A percentile compares a stretch with the other conserved stretches of the same genome.
phyloP scores from a whole-genome alignment of 2,797 vertebrate genomes.

The Lophotriccus pileatus region DNA sequence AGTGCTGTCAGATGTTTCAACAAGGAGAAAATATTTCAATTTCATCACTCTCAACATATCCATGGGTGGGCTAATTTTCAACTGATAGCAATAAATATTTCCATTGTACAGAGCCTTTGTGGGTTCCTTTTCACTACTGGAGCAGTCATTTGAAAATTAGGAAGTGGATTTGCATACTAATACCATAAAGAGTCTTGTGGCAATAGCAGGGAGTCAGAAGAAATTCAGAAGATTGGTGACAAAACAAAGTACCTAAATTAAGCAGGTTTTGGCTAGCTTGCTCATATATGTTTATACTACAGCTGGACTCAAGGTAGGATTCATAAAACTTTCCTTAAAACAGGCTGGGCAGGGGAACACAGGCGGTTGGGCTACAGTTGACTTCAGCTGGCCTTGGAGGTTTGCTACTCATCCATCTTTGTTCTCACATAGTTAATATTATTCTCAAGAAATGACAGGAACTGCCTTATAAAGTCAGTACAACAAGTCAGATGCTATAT shows the following conservation, averaged over 20 bases:
- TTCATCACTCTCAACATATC: not conserved
- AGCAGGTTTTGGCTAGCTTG: not conserved
- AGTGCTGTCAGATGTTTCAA: not conserved
- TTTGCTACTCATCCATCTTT: not conserved
- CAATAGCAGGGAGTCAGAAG: not conserved
- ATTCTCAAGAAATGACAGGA: not conserved
- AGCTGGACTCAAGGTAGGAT: not conserved
- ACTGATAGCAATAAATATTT: constrained; percentile 5
- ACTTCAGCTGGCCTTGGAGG: not conserved
- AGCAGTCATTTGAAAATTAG: not conserved
- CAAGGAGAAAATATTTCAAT: not conserved
- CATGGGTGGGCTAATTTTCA: constrained; percentile 13
- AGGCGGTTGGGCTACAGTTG: not conserved
- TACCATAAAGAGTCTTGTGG: not conserved
- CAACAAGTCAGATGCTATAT: not conserved
- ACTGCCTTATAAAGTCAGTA: not conserved
- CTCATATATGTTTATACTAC: not conserved
- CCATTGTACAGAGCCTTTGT: not conserved
- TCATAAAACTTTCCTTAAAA: not conserved
- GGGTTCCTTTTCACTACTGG: not conserved
- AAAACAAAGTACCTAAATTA: not conserved
- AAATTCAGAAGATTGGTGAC: not conserved
- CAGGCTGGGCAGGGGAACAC: not conserved
- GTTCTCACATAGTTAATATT: not conserved
- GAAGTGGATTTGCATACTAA: not conserved